Evolutionary conservation across 2,888 invertebrate genomes (phyloP), one percentile per base, ranked within the genome.

Genomic region (Mimas tiliae): DNA sequence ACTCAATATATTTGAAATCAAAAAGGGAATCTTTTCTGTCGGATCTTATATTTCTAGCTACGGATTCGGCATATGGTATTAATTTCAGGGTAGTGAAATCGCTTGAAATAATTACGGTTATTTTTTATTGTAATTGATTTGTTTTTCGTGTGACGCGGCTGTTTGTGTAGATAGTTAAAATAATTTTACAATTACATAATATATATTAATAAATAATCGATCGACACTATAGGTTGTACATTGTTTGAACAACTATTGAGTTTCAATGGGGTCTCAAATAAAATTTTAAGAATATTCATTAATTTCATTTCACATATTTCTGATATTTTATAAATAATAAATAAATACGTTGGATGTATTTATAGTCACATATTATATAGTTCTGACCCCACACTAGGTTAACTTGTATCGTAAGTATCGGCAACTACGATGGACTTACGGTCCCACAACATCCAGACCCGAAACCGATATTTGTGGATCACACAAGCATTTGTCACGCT

Each of bases 181-280:
- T 77, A 79, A 77, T 83, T 87, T 83, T 84, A 79, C 80, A 79
- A 78, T 79, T 79, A 76, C 42, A 58, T 58, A 50, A 73, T 79
- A 77, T 67, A 70, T 73, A 76, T 75, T 71, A 70, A 67, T 69
- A 70, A 72, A 50, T 69, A 70, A 76, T 76, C 74, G 69, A 83
- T 85, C 83, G 80, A 86, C 82, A 84, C 78, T 80, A 83, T 88
- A 87, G 89, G 87, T 89, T 91, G 90, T 90, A 90, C 77, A 88
- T 87, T 89, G 88, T 91, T 91, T 89, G 84, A 82, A 87, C 76
- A 81, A 88, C 79, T 86, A 84, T 86, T 91, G 86, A 90, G 89
- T 93, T 90, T 91, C 81, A 85, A 88, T 90, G 90, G 89, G 89
- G 90, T 91, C 27, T 27, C 91, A 90, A 92, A 93, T 92, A 92